phyloP scores from a whole-genome alignment of 1,140 invertebrate species.

The Halyomorpha halys region DNA sequence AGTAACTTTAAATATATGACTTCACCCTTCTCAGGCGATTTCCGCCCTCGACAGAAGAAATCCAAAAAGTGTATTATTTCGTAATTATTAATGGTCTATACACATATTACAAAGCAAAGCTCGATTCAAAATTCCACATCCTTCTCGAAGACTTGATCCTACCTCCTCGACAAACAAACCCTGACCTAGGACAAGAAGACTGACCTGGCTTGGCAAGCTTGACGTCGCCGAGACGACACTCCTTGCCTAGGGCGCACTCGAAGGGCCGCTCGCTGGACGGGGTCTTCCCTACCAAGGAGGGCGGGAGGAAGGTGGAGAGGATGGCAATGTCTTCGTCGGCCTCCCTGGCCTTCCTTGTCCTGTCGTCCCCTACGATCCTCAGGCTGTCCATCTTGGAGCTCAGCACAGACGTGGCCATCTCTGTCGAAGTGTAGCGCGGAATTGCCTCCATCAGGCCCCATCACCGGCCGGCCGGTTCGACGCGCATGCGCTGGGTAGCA shows the following conservation, averaged over 20 bases:
- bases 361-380: slow-evolving; percentile 58
- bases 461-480: background rate
- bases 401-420: slow-evolving; percentile 61
- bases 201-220: slow-evolving; percentile 65
- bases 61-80: too few species aligned
- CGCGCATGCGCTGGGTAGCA: background rate
- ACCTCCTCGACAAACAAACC: background rate
- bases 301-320: slow-evolving; percentile 65
- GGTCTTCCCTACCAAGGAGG: slow-evolving; percentile 43
- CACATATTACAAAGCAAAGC: too few species aligned
- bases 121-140: too few species aligned
- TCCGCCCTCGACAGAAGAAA: too few species aligned
- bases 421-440: background rate
- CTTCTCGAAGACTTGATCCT: background rate
- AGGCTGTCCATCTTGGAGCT: slow-evolving; percentile 63
- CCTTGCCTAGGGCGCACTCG: slow-evolving; percentile 57
- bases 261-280: slow-evolving; percentile 61
- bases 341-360: slow-evolving; percentile 47
- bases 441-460: background rate
- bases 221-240: slow-evolving; percentile 64
- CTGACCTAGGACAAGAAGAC: background rate
- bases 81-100: too few species aligned
- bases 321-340: slow-evolving; percentile 76
- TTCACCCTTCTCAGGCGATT: too few species aligned
- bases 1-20: too few species aligned